Conservation (phyloP, 1,140 invertebrate species). For the Copidosoma floridanum region DNA sequence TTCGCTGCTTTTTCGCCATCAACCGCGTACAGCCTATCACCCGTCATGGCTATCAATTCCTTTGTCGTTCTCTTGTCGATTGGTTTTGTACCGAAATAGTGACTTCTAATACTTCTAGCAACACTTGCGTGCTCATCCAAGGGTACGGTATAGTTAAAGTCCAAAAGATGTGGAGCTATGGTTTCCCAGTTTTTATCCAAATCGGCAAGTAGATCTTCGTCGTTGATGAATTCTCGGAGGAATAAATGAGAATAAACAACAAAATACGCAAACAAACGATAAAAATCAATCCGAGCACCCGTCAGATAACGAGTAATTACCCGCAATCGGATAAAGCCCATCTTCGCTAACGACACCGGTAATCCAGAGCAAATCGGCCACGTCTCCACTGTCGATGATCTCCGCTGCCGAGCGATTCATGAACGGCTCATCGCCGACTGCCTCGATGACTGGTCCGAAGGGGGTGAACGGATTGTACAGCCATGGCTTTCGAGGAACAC, state of each 20-base stretch:
- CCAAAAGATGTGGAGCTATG: constrained; percentile 57
- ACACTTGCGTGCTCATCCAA: constrained; percentile 43
- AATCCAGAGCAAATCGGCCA: constrained; percentile 56
- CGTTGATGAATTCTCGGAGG: constrained; percentile 54
- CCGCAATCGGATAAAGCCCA: constrained; percentile 56
- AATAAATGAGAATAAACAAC: too few species aligned
- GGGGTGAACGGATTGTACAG: constrained; percentile 17
- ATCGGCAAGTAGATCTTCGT: constrained; percentile 48
- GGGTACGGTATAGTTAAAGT: constrained; percentile 60
- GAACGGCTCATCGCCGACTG: background rate
- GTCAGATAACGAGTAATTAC: too few species aligned
- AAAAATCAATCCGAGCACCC: background rate
- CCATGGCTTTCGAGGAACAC: constrained; percentile 15
- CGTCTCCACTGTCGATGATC: constrained; percentile 48
- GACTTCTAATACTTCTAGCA: constrained; percentile 55
- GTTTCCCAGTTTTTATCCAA: constrained; percentile 58
- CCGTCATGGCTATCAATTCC: constrained; percentile 50
- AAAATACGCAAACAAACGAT: too few species aligned
- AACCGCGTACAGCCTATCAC: constrained; percentile 59
- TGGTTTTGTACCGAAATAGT: constrained; percentile 54
- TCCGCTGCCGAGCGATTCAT: constrained; percentile 56
- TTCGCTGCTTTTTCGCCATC: constrained; percentile 56
- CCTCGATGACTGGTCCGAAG: constrained; percentile 20
- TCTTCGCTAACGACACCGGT: constrained; percentile 55
- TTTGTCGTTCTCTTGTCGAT: constrained; percentile 35